Evolutionary conservation across 2,797 vertebrate species (phyloP), one percentile per base, ranked within the genome.

Genomic region (Numenius phaeopus): DNA sequence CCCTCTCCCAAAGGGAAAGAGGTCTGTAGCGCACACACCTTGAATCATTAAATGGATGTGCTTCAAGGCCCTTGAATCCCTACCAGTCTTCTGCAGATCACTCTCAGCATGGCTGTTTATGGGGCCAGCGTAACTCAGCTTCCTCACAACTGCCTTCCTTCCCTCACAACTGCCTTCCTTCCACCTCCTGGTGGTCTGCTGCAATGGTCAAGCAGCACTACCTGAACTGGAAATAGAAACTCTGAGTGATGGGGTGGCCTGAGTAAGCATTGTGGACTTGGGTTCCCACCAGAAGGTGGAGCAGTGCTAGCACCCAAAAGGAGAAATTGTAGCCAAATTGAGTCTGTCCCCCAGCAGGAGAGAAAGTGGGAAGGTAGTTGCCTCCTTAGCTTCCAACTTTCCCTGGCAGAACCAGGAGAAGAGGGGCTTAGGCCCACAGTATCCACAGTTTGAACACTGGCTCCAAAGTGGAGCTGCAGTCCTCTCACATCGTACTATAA

Each of bases 401-500:
- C 29, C 30, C 17, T 54, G 13, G 1, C 39, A 83, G 32, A 23
- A 14, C 11, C 23, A 20, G 5, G 5, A 71, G 20, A 62, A 86
- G 14, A 26, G 4, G 4, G 20, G 10, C 14, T 78, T 23, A n/a
- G 20, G 55, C 3, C 1, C 17, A 5, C 27, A 29, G 17, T n/a
- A 65, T 9, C 20, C 13, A 71, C 9, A 32, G 2, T 14, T 18
- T 22, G 58, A 76, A 44, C 29, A 7, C 22, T 58, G 30, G 2
- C 12, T 79, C 23, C 40, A 59, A 70, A 69, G 22, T 0, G 2
- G 30, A 73, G 9, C 23, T 62, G 46, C 20, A 26, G 21, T 39
- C 11, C 4, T 50, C 29, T 67, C 7, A 2, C 0, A 0, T 7
- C 0, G 0, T 32, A 20, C 27, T 44, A 2, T 24, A 16, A 34